These are phyloP conservation scores for Ceratitis capitata DNA, from an alignment of 1,140 invertebrate genomes.

Conservation along the genomic window DNA sequence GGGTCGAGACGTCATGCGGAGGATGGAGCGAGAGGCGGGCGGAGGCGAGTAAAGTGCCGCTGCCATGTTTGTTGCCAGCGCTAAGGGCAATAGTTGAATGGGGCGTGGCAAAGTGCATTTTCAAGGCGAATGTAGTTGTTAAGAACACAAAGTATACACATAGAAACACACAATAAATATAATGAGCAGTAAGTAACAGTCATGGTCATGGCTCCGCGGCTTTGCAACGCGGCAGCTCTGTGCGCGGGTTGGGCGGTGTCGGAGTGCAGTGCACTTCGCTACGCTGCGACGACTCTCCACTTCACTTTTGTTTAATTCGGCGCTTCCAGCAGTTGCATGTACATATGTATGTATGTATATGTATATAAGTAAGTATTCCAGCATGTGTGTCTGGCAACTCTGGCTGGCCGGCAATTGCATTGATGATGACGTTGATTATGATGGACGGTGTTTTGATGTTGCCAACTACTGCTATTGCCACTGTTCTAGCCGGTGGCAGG, in stretches of 20 bases:
- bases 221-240: neutral
- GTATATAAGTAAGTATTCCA: neutral
- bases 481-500: neutral
- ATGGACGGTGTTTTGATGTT: conserved; percentile 45
- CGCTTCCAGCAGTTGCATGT: neutral
- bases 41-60: neutral
- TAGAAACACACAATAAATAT: neutral
- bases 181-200: neutral
- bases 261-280: conserved; percentile 29
- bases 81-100: conserved; percentile 40
- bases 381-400: neutral
- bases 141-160: neutral
- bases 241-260: neutral
- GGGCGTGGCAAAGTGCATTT: conserved; percentile 21
- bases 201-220: neutral
- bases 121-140: conserved; percentile 11
- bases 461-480: conserved; percentile 40
- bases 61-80: neutral
- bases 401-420: conserved; percentile 35
- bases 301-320: neutral
- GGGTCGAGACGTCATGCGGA: too few species aligned
- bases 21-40: neutral
- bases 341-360: conserved; percentile 1
- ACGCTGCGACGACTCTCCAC: conserved; percentile 22
- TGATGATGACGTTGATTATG: conserved; percentile 45